Conservation (phyloP, 2,113 vertebrate genomes). For the Psilopogon haemacephalus region DNA sequence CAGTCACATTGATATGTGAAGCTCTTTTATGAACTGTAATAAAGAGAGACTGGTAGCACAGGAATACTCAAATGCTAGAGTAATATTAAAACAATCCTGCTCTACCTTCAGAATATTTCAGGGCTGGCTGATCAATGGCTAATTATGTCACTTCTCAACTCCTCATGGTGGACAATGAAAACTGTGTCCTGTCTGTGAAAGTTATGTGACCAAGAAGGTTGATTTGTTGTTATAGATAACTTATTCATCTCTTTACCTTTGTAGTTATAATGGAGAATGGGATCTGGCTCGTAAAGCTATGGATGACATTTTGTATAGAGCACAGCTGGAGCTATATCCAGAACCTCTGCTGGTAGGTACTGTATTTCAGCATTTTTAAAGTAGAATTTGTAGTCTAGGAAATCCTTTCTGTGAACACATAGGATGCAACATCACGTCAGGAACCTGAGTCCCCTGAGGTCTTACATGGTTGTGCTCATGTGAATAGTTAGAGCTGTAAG, state of each 20-base stretch:
- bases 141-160: background rate
- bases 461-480: background rate
- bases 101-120: background rate
- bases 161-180: background rate
- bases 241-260: conserved; percentile 23
- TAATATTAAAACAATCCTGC: background rate
- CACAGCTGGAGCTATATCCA: conserved; percentile 93
- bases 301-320: conserved; percentile 94
- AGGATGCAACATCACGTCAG: background rate
- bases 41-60: background rate
- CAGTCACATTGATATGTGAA: background rate
- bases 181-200: background rate
- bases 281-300: conserved; percentile 93
- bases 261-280: conserved; percentile 94
- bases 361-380: background rate
- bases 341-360: conserved; percentile 93
- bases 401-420: background rate
- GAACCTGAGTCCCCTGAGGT: background rate
- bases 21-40: background rate
- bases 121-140: background rate
- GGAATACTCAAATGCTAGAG: background rate
- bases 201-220: background rate
- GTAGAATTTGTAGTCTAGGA: background rate
- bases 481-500: background rate
- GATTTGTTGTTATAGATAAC: background rate